Evolutionary conservation across 2,113 vertebrate genomes (phyloP).

Genomic region (Menura novaehollandiae): DNA sequence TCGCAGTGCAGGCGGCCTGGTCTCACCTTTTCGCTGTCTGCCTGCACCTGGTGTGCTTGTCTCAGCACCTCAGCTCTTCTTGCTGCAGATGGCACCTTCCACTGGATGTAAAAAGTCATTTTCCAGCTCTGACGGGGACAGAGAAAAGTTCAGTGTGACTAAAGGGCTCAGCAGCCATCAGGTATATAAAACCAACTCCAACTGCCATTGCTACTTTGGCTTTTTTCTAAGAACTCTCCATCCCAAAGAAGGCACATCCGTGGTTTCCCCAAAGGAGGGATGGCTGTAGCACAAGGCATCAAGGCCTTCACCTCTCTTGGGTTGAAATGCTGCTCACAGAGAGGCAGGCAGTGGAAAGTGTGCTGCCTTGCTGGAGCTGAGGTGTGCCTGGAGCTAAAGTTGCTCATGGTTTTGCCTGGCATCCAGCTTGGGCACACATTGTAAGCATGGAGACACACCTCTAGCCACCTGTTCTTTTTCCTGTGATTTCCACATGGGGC

Average conservation of each 20-base stretch:
- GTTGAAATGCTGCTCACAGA: not conserved
- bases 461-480: not conserved
- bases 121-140: not conserved
- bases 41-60: too few relatives aligned
- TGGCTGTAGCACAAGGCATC: too few relatives aligned
- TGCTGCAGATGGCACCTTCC: not conserved
- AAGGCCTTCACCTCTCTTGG: not conserved
- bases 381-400: accelerated
- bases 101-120: not conserved
- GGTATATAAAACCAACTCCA: not conserved
- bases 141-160: not conserved
- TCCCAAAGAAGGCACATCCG: not conserved
- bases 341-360: too few relatives aligned
- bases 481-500: not conserved
- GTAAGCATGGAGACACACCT: not conserved
- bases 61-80: not conserved
- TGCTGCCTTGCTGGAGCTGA: not conserved
- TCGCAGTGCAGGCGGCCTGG: not conserved
- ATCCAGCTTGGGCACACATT: not conserved
- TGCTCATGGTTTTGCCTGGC: not conserved
- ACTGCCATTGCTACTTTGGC: not conserved
- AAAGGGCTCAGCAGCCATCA: not conserved
- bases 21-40: not conserved
- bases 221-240: not conserved
- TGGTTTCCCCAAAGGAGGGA: not conserved